Evolutionary conservation across 2,113 vertebrate genomes (phyloP), one percentile per base, ranked within the genome.

Genomic region (Pheucticus melanocephalus): DNA sequence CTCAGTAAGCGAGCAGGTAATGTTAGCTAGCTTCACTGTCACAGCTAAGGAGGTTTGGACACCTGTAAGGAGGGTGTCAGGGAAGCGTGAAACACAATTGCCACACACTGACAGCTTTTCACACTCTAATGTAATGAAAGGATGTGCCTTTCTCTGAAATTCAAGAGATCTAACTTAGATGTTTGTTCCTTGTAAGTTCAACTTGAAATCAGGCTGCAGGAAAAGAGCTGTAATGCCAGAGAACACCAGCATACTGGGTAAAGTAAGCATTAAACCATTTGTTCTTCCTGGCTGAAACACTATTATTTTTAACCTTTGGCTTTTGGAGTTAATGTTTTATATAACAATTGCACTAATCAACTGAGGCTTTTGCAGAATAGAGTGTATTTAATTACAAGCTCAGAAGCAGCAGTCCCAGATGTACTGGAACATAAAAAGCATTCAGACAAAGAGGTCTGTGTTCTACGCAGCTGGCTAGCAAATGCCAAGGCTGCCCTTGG

Each of bases 1-100:
- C 28, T 37, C 15, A 44, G 1, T 11, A 45, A 57, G 9, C 0
- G 0, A 91, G 39, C 0, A 3, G 19, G 47, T 31, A 37, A 33
- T 24, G 25, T 61, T 28, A 31, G 19, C 51, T 75, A 31, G 19
- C 54, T 68, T 61, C 18, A 22, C 16, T 33, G 30, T 28, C 4
- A 2, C 27, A 23, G 15, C 39, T 28, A 23, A 70, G 30, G 25
- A 57, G 11, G 9, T 33, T 54, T 73, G 68, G 30, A 77, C 14
- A 53, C 33, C 19, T 45, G 11, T 45, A 86, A n/a, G 40, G 8
- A 47, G 9, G 39, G 35, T 27, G 6, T n/a, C 57, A 50, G 45
- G 40, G 12, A 82, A 50, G 22, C 1, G 0, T 5, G 37, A 51
- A 71, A 50, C 19, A 42, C 25, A 50, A 17, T 22, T 50, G 24